Base-by-base conservation (phyloP, 2,113 vertebrate species). In the Dicentrarchus labrax region DNA sequence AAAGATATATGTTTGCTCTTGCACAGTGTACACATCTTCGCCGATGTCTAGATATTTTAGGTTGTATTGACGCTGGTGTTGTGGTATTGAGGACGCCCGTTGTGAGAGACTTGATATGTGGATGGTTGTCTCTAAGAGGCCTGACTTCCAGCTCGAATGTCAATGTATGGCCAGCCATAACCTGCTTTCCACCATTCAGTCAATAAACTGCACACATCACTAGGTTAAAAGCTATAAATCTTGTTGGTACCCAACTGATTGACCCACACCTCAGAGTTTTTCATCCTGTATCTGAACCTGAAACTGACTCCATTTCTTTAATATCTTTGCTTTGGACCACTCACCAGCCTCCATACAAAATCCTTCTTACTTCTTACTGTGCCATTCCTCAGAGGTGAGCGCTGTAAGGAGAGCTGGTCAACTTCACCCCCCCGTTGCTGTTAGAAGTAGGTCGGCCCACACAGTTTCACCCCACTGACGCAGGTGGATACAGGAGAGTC, bases 341-440 rank as follows among this genome's bases (percentile, higher is more conserved):
- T 76, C 7, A 45, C 59, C 57, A 48, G 21, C 75, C 65, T 68
- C 45, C 39, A 67, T 6, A 0, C 39, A 54, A 56, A 75, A 83
- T 56, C 61, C 64, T 61, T 50, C 83, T 84, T 61, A n/a, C 68
- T 62, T 66, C 57, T 80, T 53, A 73, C 69, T 19, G 24, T 9
- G 72, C 53, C 91, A 93, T 94, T 93, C 89, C 91, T 87, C 50
- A 62, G 83, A 80, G 86, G 86, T 86, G 84, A 92, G 83, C 64
- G 10, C 57, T 94, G 94, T 93, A 95, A 95, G 78, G 69, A 61
- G 88, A 93, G 84, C 75, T 69, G 76, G 0, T 72, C 8, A 43
- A 0, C 48, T 57, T 56, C 64, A 50, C 66, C 54, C 48, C 51
- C 57, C 43, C 11, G 3, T n/a, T 56, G 69, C 86, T 77, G n/a